Conservation (phyloP, 1,140 invertebrate species). For the Cotesia glomerata region DNA sequence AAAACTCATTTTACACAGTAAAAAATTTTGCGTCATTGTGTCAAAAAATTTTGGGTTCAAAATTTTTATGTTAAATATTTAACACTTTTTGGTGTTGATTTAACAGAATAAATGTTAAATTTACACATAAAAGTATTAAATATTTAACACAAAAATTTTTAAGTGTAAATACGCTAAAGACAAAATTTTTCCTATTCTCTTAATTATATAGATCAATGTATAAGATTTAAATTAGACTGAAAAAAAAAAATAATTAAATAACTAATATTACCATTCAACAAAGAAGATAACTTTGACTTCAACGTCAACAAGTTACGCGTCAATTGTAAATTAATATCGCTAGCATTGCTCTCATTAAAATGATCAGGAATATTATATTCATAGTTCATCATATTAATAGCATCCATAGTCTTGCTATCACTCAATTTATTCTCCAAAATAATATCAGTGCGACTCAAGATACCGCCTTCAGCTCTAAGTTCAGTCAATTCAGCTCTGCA, state of each 20-base stretch:
- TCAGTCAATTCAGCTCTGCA: conserved; percentile 76
- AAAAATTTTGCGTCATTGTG: too few species aligned
- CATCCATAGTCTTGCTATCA: neutral
- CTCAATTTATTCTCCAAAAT: conserved; percentile 60
- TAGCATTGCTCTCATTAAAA: conserved; percentile 66
- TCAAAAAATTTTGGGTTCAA: too few species aligned
- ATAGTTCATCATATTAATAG: neutral
- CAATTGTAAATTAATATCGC: conserved; percentile 66
- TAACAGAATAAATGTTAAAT: too few species aligned
- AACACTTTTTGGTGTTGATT: too few species aligned
- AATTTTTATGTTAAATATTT: too few species aligned
- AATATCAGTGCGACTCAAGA: conserved; percentile 70
- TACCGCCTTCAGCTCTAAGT: conserved; percentile 73
- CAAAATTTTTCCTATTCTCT: too few species aligned
- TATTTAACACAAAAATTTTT: too few species aligned
- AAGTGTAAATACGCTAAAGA: too few species aligned
- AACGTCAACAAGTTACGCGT: conserved; percentile 65
- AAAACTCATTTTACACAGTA: too few species aligned
- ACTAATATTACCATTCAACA: conserved; percentile 66
- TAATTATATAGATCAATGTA: too few species aligned
- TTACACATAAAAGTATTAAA: too few species aligned
- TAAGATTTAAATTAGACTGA: too few species aligned
- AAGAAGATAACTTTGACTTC: conserved; percentile 68
- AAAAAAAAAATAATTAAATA: conserved; percentile 13
- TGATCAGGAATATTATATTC: conserved; percentile 57